Percentiles rank a stretch among this genome's conserved stretches.
These are phyloP conservation scores for Drosophila athabasca DNA, from an alignment of 1,140 invertebrate genomes.

Conservation along the genomic window DNA sequence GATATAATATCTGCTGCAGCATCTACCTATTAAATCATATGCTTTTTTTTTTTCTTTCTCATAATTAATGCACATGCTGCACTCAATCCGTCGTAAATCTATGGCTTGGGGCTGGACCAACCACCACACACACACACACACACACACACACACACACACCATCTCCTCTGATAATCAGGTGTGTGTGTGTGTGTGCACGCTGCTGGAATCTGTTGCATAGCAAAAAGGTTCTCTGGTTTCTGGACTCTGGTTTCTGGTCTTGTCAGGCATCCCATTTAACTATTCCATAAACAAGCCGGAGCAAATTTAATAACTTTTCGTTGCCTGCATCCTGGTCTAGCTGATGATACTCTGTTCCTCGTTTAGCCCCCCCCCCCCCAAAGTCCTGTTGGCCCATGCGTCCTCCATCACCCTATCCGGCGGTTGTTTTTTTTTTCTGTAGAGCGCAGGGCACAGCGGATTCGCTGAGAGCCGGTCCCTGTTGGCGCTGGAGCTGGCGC, in stretches of 20 bases:
- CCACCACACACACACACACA: constrained; percentile 4
- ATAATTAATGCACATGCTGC: constrained; percentile 30
- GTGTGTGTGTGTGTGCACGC: constrained; percentile 1
- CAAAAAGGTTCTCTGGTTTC: no score
- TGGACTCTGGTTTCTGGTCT: no score
- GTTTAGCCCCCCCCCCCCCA: not conserved
- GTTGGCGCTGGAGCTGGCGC: not conserved
- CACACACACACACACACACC: constrained; percentile 7
- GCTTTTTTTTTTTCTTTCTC: constrained; percentile 3
- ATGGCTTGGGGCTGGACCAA: constrained; percentile 22
- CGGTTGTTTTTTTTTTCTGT: constrained; percentile 39
- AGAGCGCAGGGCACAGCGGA: constrained; percentile 4
- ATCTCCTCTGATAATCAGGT: constrained; percentile 23
- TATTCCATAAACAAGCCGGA: constrained; percentile 47
- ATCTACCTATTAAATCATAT: constrained; percentile 49
- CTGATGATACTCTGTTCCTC: no score
- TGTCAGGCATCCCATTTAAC: not conserved
- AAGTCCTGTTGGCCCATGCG: no score
- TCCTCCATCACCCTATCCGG: not conserved
- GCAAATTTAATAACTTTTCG: constrained; percentile 61
- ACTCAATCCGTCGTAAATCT: constrained; percentile 48
- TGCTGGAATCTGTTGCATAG: not conserved
- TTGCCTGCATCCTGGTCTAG: constrained; percentile 20
- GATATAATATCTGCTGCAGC: constrained; percentile 41
- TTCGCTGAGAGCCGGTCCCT: constrained; percentile 1